Base-by-base conservation (phyloP, 2,113 vertebrate species). In the Ceyx margarethae region DNA sequence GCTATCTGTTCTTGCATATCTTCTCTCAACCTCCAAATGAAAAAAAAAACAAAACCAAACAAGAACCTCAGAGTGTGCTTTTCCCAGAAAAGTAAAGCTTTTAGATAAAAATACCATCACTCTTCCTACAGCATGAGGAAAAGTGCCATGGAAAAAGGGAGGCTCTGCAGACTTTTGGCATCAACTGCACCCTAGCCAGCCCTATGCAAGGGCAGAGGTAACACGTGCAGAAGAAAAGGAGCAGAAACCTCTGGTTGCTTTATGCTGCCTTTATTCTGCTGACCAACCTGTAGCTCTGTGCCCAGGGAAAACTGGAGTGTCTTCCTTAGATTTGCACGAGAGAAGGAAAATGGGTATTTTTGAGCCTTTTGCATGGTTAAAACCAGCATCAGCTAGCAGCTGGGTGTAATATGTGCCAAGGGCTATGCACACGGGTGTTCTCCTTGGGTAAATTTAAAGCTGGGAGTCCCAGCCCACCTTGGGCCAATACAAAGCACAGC, bases 301-400 rank as follows among this genome's bases (percentile, higher is more conserved):
- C 43, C 33, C 20, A 31, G 33, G 40, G 33, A 12, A 58, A 67
- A 54, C 21, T 1, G 0, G 2, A n/a, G 50, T 1, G 0, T 22
- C 35, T 50, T 35, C 43, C 53, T 40, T 11, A 29, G 77, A 4
- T 9, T 29, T 9, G 8, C 23, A 4, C 1, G 1, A 13, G 28
- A 56, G 18, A 28, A 73, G 28, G 35, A 35, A 40, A 35, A 9
- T 22, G 11, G 26, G n/a, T 7, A 23, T 17, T 25, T 68, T 4
- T 20, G 29, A 45, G 35, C 21, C 43, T 48, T 31, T 21, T 5
- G 48, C 15, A 5, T 6, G 17, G 42, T 31, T 45, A 26, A 90
- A 93, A 76, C 0, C 9, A 57, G 37, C 42, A 69, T 4, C 33
- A 62, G 91, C 25, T 4, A 71, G 64, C 40, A 77, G 37, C 46